These are phyloP conservation scores for Florisuga fusca DNA, from an alignment of 2,797 vertebrate species.

Conservation along the genomic window DNA sequence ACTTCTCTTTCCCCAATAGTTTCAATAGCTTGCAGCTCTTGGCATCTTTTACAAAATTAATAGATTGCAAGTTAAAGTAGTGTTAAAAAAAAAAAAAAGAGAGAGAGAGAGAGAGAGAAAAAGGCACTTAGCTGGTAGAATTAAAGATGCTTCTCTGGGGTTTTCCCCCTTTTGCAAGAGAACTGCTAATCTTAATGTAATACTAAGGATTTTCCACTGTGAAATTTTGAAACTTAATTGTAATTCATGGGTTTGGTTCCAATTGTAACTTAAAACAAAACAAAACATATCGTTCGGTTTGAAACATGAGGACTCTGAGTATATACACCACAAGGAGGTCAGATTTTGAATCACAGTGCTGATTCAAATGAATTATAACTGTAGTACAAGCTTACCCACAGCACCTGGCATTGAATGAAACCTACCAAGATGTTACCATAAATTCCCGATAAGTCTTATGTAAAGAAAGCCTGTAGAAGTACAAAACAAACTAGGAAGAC, in stretches of 20 bases:
- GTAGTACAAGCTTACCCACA: not conserved
- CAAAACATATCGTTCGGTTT: not conserved
- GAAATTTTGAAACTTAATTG: not conserved
- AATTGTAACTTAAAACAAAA: not conserved
- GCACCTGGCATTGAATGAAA: not conserved
- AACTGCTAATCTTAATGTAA: rapidly evolving
- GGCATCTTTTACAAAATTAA: not conserved
- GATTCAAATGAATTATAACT: not conserved
- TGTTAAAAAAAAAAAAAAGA: not conserved
- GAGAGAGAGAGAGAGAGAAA: rapidly evolving
- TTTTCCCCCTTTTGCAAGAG: not conserved
- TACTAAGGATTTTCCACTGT: not conserved
- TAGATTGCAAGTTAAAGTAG: not conserved
- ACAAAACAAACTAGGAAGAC: not conserved
- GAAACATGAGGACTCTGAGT: not conserved
- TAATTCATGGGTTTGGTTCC: rapidly evolving
- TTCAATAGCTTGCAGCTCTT: not conserved
- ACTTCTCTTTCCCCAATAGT: not conserved
- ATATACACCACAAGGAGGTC: not conserved
- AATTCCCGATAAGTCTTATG: not conserved
- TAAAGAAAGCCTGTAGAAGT: not conserved
- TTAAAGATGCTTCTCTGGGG: not conserved
- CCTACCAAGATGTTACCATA: not conserved
- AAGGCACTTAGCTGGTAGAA: rapidly evolving
- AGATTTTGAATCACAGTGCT: not conserved